These are phyloP conservation scores for Xanthostigma xanthostigma DNA, from an alignment of 2,888 invertebrate species.

Conservation along the genomic window DNA sequence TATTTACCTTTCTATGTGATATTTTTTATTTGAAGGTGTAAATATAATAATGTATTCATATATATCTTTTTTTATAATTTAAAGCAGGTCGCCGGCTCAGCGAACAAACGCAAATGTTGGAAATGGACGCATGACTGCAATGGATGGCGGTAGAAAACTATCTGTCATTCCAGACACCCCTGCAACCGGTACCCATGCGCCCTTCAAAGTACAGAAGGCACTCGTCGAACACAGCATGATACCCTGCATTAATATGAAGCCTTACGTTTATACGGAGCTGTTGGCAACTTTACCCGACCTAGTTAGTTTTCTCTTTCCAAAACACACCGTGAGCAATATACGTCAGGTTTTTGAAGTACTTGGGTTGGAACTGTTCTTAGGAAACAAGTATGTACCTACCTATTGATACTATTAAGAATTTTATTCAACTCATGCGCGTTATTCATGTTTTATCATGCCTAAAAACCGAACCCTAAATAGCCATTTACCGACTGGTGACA, in stretches of 20 bases:
- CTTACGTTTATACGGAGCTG: slow-evolving; percentile 65
- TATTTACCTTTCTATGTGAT: too few species aligned
- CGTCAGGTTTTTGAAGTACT: slow-evolving; percentile 69
- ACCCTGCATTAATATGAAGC: slow-evolving; percentile 76
- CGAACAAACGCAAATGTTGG: not conserved
- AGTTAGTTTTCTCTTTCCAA: slow-evolving; percentile 66
- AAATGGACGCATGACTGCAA: slow-evolving; percentile 21
- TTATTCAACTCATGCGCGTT: too few species aligned
- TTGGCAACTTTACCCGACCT: slow-evolving; percentile 73
- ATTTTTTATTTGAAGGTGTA: too few species aligned
- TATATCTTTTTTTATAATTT: too few species aligned
- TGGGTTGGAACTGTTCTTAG: slow-evolving; percentile 63
- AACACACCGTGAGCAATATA: slow-evolving; percentile 56
- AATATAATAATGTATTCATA: too few species aligned
- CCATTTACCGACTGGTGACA: too few species aligned
- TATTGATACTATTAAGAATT: not conserved
- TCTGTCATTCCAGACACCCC: slow-evolving; percentile 56
- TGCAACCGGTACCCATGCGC: slow-evolving; percentile 49
- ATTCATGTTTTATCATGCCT: too few species aligned
- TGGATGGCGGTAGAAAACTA: slow-evolving; percentile 41
- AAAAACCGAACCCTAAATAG: too few species aligned
- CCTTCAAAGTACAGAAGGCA: slow-evolving; percentile 69
- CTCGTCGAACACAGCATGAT: slow-evolving; percentile 68
- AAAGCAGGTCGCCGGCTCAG: not conserved
- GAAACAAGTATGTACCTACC: slow-evolving; percentile 54